Evolutionary conservation across 2,113 vertebrate species (phyloP).

Genomic region (Bucco capensis): DNA sequence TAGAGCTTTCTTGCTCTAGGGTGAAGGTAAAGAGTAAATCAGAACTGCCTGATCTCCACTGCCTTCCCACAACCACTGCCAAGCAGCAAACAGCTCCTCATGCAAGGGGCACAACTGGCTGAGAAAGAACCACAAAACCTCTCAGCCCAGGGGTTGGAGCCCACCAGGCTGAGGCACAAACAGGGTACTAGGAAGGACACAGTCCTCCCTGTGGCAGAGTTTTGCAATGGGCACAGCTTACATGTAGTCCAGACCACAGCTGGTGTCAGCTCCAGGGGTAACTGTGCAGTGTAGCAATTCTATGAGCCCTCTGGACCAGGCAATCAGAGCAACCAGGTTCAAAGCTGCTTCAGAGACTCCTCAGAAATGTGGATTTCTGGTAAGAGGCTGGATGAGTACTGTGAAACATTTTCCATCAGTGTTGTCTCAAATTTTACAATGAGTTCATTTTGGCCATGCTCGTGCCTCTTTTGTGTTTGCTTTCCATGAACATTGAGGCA

Average conservation of each 20-base stretch:
- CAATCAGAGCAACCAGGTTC: neutral
- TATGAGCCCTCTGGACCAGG: neutral
- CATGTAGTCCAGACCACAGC: neutral
- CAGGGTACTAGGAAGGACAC: neutral
- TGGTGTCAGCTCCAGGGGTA: neutral
- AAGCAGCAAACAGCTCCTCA: neutral
- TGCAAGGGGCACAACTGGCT: neutral
- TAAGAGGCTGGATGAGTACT: neutral
- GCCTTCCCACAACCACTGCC: neutral
- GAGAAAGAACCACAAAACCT: neutral
- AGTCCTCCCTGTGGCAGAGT: neutral
- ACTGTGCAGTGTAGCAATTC: neutral
- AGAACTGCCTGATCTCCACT: neutral
- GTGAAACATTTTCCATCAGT: neutral
- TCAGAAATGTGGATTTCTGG: neutral
- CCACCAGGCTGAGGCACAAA: fast-evolving
- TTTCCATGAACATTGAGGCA: neutral
- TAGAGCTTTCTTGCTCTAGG: neutral
- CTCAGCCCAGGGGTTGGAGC: neutral
- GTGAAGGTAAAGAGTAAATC: neutral
- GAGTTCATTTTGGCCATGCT: neutral
- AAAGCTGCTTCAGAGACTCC: neutral
- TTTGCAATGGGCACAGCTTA: neutral
- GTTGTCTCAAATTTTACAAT: neutral
- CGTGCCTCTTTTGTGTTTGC: neutral